Percentiles rank a stretch among this genome's conserved stretches.
These are phyloP conservation scores for Montipora capricornis DNA, from an alignment of 64 coral and sea anemone species.

Conservation along the genomic window DNA sequence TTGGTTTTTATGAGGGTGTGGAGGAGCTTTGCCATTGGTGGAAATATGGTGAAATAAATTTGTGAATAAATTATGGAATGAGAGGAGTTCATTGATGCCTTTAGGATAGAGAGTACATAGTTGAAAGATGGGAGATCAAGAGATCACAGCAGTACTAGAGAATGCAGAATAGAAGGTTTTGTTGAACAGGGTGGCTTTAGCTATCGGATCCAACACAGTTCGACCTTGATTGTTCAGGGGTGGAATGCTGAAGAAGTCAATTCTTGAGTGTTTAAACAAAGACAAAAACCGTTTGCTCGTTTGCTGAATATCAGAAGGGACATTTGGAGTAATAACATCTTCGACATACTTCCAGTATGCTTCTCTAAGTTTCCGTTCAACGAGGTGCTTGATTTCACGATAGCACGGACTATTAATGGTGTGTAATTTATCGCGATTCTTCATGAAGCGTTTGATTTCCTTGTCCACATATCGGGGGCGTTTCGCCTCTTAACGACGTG, in stretches of 20 bases:
- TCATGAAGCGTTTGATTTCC: conserved; percentile 18
- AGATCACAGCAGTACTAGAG: neutral
- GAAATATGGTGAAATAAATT: neutral
- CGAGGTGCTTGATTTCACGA: conserved; percentile 4
- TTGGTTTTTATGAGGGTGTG: conserved; percentile 25
- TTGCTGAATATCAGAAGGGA: neutral
- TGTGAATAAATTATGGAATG: neutral
- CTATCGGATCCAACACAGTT: conserved; percentile 27
- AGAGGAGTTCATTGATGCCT: neutral
- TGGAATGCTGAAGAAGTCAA: conserved; percentile 31
- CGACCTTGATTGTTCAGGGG: conserved; percentile 34
- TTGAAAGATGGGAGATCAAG: neutral
- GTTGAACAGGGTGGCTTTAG: conserved; percentile 33
- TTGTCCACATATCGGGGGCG: conserved; percentile 28
- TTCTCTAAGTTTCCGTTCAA: conserved; percentile 38
- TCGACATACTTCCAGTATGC: conserved; percentile 67
- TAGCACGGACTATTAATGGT: conserved; percentile 23
- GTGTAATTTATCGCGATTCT: conserved; percentile 43
- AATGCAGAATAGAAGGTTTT: neutral
- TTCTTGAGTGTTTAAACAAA: conserved; percentile 40
- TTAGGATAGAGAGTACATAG: neutral
- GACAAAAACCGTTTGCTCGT: conserved; percentile 35
- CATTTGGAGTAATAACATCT: conserved; percentile 49
- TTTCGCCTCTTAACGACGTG: conserved; percentile 61
- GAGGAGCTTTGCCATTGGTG: conserved; percentile 29